These are phyloP conservation scores for Eupithecia tripunctaria DNA, from an alignment of 2,888 invertebrate genomes.

Conservation along the genomic window DNA sequence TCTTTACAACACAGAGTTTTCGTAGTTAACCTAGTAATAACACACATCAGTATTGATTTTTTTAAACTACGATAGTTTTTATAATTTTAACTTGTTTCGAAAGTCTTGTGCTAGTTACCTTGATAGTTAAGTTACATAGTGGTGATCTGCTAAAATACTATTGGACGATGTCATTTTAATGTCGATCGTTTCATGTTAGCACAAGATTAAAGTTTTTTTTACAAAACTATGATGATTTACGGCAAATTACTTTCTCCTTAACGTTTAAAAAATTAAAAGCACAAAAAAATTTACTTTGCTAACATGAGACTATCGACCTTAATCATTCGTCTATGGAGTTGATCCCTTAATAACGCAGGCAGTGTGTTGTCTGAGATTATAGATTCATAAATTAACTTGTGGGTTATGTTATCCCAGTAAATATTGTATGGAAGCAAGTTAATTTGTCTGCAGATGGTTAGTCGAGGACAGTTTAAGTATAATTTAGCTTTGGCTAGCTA, in stretches of 20 bases:
- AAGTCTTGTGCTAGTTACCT: neutral
- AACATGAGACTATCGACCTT: neutral
- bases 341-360: neutral
- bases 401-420: neutral
- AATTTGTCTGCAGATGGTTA: neutral
- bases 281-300: too few relatives aligned
- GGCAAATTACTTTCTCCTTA: too few relatives aligned
- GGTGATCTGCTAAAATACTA: neutral
- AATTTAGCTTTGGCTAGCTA: neutral
- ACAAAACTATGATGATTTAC: too few relatives aligned
- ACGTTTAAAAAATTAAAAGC: too few relatives aligned
- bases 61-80: too few relatives aligned
- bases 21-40: too few relatives aligned
- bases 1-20: too few relatives aligned
- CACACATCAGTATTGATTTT: too few relatives aligned
- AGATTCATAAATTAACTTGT: neutral
- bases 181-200: too few relatives aligned
- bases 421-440: neutral
- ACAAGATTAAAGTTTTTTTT: too few relatives aligned
- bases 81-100: neutral
- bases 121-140: neutral
- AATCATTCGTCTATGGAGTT: neutral
- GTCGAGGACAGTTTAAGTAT: neutral
- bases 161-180: neutral
- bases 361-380: constrained; percentile 1